These are phyloP conservation scores for Brenthis daphne DNA, from an alignment of 2,888 invertebrate genomes.

Conservation along the genomic window DNA sequence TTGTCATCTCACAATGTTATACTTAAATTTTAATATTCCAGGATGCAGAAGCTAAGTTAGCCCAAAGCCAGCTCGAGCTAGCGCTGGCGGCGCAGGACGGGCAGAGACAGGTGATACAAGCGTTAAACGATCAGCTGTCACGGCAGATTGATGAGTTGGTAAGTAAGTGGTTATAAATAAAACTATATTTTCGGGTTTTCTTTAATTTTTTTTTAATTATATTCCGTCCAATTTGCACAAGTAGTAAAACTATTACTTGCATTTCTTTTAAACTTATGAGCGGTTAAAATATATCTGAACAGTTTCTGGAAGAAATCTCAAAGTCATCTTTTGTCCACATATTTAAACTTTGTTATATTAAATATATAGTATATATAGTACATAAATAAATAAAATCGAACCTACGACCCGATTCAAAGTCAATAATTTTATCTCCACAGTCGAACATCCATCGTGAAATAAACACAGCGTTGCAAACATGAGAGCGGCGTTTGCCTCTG, in stretches of 20 bases:
- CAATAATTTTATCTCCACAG: constrained; percentile 46
- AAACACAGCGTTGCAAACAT: constrained; percentile 90
- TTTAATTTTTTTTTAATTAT: too few relatives aligned
- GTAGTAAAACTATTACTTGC: too few relatives aligned
- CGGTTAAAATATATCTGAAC: too few relatives aligned
- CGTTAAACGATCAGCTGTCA: constrained; percentile 92
- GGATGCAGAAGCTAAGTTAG: constrained; percentile 85
- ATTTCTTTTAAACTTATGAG: too few relatives aligned
- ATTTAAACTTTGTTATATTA: too few relatives aligned
- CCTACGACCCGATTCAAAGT: too few relatives aligned
- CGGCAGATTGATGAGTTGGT: constrained; percentile 89
- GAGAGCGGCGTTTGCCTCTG: constrained; percentile 67
- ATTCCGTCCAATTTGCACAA: too few relatives aligned
- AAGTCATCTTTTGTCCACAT: too few relatives aligned
- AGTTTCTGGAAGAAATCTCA: too few relatives aligned
- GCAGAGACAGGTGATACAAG: constrained; percentile 90
- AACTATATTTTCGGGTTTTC: too few relatives aligned
- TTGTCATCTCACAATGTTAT: background rate
- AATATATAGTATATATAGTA: too few relatives aligned
- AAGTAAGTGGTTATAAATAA: constrained; percentile 57
- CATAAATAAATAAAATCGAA: too few relatives aligned
- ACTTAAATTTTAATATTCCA: constrained; percentile 38
- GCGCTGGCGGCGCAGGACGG: constrained; percentile 91
- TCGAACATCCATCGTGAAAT: constrained; percentile 91
- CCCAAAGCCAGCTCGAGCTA: constrained; percentile 90